These are phyloP conservation scores for Monopterus albus DNA, from an alignment of 2,113 vertebrate species.

Conservation along the genomic window DNA sequence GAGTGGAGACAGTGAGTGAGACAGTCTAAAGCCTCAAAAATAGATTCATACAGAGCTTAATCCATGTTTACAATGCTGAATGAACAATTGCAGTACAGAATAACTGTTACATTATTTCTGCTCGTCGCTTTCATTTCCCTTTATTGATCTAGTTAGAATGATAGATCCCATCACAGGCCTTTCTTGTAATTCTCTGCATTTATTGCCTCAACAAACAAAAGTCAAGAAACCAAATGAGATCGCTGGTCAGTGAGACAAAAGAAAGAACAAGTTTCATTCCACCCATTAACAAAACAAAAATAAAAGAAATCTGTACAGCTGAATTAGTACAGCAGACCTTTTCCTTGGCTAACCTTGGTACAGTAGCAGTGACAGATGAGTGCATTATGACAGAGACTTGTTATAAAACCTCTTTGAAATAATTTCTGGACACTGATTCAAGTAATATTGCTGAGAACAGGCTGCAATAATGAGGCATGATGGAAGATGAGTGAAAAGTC, in stretches of 20 bases:
- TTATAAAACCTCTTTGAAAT: conserved; percentile 20
- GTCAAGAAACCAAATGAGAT: conserved; percentile 24
- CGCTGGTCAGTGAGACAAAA: conserved; percentile 22
- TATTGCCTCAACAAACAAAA: conserved; percentile 32
- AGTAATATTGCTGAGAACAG: conserved; percentile 35
- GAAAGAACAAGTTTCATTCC: conserved; percentile 17
- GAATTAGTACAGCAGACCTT: conserved; percentile 36
- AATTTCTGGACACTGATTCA: conserved; percentile 25
- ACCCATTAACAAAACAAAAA: conserved; percentile 27
- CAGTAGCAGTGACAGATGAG: conserved; percentile 45
- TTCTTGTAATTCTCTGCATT: conserved; percentile 5
- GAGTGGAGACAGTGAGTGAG: not conserved
- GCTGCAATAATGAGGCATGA: conserved; percentile 25
- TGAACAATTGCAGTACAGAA: not conserved
- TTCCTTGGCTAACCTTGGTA: conserved; percentile 28
- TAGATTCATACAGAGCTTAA: not conserved
- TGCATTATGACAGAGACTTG: conserved; percentile 39
- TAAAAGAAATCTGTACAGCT: conserved; percentile 17
- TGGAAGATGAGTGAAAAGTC: conserved; percentile 27
- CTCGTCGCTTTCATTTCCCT: conserved; percentile 50
- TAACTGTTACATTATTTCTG: too few relatives aligned
- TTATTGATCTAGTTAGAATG: conserved; percentile 65
- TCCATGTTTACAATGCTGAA: not conserved
- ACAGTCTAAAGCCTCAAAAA: not conserved
- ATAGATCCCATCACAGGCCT: conserved; percentile 35